Conservation (phyloP, 2,113 vertebrate genomes). For the Butorides virescens region DNA sequence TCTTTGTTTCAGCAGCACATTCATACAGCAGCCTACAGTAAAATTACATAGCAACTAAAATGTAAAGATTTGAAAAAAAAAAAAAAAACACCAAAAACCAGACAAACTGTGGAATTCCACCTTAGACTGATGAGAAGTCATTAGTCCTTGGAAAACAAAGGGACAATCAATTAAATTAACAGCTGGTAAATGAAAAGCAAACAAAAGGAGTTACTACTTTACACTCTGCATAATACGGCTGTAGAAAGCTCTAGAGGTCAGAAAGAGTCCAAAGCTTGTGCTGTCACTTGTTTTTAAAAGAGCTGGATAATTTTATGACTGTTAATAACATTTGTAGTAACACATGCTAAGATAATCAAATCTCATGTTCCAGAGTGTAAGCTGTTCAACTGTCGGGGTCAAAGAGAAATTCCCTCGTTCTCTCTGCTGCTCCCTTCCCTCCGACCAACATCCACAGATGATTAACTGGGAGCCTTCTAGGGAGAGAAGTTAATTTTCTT, state of each 20-base stretch:
- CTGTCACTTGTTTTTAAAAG: conserved; percentile 19
- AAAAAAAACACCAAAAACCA: background rate
- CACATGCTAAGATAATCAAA: conserved; percentile 46
- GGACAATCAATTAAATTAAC: conserved; percentile 10
- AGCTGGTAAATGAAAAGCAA: conserved; percentile 38
- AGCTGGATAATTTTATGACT: conserved; percentile 42
- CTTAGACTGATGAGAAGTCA: background rate
- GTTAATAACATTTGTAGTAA: conserved; percentile 48
- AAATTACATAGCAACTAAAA: conserved; percentile 21
- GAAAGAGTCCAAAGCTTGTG: conserved; percentile 16
- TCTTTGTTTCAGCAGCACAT: conserved; percentile 64
- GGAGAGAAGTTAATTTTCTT: conserved; percentile 32
- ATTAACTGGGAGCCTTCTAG: conserved; percentile 17
- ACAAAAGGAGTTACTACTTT: conserved; percentile 2
- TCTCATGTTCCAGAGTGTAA: conserved; percentile 18
- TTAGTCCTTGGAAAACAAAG: background rate
- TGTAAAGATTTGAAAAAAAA: background rate
- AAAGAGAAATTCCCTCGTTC: background rate
- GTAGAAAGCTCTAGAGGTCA: conserved; percentile 24
- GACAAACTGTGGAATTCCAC: background rate
- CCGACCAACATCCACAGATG: conserved; percentile 19
- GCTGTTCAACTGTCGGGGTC: background rate
- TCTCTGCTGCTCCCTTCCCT: background rate
- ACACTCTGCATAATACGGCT: background rate
- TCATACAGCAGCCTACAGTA: conserved; percentile 20